Evolutionary conservation across 2,113 vertebrate species (phyloP), one percentile per base, ranked within the genome.

Genomic region (Chrysochloris asiatica): DNA sequence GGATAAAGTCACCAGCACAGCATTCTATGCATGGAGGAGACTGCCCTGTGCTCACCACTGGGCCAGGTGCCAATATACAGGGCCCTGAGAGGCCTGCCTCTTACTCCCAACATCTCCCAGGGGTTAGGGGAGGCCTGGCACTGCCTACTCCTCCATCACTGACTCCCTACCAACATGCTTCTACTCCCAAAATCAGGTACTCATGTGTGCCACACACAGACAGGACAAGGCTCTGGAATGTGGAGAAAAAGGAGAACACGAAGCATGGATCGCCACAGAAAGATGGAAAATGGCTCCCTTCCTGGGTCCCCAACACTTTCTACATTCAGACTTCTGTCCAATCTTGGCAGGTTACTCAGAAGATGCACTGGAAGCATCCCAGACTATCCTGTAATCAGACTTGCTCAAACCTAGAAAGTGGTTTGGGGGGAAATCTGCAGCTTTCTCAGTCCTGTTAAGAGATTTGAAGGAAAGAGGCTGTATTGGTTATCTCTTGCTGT

Each of bases 41-140:
- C n/a, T 33, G 56, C 72, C 17, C 13, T 28, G 21, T 12, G n/a
- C 36, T 59, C 14, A 67, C 54, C 24, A 12, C 22, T 41, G 16
- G 26, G 65, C 16, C 36, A 38, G 9, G 7, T 5, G 14, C 30
- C 72, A 36, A 83, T 11, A 30, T 43, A 24, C 6, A 38, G 33
- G 14, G 26, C 33, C 48, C 52, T 28, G 38, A 38, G 47, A 69
- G 45, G 61, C 19, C 36, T 43, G 19, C 45, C 65, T 4, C 61
- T 87, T 43, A 50, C 43, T 75, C 36, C 75, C 33, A 75, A 65
- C 50, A 65, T 86, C 63, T 59, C 76, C 56, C 13, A 10, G 36
- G 24, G 4, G 11, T 61, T 36, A 8, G 1, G 3, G 28, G 33
- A 83, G 50, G 9, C 19, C 6, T 0, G 13, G 6, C 21, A 47